These are phyloP conservation scores for Yoshiicerus persimilis DNA, from an alignment of 1,140 invertebrate genomes.

Conservation along the genomic window DNA sequence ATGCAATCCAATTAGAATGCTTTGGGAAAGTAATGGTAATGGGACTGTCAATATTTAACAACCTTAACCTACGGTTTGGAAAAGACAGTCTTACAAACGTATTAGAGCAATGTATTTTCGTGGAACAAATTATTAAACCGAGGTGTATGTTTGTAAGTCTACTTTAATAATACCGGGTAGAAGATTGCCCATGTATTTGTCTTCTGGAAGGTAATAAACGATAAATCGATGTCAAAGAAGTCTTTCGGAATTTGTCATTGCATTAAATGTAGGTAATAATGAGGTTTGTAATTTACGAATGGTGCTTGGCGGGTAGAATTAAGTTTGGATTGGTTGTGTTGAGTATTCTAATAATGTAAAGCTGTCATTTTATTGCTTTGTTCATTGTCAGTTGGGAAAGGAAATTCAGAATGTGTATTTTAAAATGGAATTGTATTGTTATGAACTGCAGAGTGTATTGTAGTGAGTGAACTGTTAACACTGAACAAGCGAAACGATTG, in stretches of 20 bases:
- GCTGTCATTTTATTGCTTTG: not conserved
- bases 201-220: not conserved
- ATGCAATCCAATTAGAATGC: not conserved
- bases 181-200: too few relatives aligned
- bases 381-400: not conserved
- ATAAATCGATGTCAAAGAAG: constrained; percentile 1
- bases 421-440: not conserved
- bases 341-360: not conserved
- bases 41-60: too few relatives aligned
- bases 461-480: not conserved
- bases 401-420: not conserved
- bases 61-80: too few relatives aligned
- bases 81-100: too few relatives aligned
- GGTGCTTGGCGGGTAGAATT: not conserved
- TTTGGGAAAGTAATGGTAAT: too few relatives aligned
- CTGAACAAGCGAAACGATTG: not conserved
- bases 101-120: too few relatives aligned
- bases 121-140: too few relatives aligned
- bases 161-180: too few relatives aligned
- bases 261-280: constrained; percentile 10
- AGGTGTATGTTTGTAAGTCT: too few relatives aligned
- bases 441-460: not conserved
- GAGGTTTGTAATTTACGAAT: not conserved
- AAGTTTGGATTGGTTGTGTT: not conserved
- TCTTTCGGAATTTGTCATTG: not conserved